Evolutionary conservation across 2,888 invertebrate genomes (phyloP), one percentile per base, ranked within the genome.

Genomic region (Liopterus haemorrhoidalis): DNA sequence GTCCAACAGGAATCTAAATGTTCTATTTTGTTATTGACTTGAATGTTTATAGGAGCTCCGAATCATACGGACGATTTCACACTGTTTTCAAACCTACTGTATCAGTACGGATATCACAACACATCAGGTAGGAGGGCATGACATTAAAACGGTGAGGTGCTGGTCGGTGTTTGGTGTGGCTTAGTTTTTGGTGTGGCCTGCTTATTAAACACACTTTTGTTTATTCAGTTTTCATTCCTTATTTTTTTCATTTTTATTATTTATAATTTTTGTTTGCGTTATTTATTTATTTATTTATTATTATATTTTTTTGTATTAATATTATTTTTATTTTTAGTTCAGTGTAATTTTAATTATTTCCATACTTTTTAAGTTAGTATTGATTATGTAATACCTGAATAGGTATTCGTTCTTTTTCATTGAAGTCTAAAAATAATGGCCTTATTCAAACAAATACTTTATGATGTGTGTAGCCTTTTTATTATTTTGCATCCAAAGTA

Each of bases 101-200:
- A 48, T 48, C 47, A 50, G 16, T 50, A 45, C 36, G 37, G 41
- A 41, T 48, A 48, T 24, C 44, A 48, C 41, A 50, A 48, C 39
- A 31, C 39, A 27, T 41, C 47, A 50, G 50, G 50, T 50, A 50
- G 50, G 50, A 44, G 50, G 50, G 50, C 50, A 47, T 36, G 16
- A 25, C 37, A 36, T 40, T 22, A 21, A 14, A 31, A 9, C 31
- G n/a, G 16, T 31, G 12, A 16, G 16, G n/a, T n/a, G n/a, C n/a
- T n/a, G n/a, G n/a, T n/a, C n/a, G 12, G 38, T 21, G 15, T 22
- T 20, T 45, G 39, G 38, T 45, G 32, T 39, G 31, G 45, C 45
- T 39, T 45, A 38, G 39, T 22, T n/a, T n/a, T 32, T 39, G 45
- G 45, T 45, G 45, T 45, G 45, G 45, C 39, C 39, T 45, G 45